phyloP scores from a whole-genome alignment of 2,888 invertebrate genomes.

The Drosophila monieri region DNA sequence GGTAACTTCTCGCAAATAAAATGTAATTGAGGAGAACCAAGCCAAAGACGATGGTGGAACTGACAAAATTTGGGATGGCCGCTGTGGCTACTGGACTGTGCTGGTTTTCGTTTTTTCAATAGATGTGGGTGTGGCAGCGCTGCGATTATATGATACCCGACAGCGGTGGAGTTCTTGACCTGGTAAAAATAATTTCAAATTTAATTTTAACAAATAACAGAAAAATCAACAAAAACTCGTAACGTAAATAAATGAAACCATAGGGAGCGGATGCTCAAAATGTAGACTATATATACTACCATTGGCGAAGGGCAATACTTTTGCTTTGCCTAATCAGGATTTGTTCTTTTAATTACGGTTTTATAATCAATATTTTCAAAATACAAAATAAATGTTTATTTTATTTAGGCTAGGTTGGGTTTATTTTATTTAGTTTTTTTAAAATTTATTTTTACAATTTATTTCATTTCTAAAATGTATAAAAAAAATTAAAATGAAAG shows the following conservation, averaged over 20 bases:
- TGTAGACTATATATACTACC: conserved; percentile 8
- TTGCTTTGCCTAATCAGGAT: too few species aligned
- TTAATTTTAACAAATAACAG: conserved; percentile 69
- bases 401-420: too few species aligned
- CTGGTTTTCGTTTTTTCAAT: conserved; percentile 26
- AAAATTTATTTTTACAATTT: too few species aligned
- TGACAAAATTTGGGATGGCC: conserved; percentile 25
- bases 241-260: conserved; percentile 47
- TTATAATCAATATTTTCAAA: too few species aligned
- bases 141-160: conserved; percentile 36
- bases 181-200: conserved; percentile 69
- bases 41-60: conserved; percentile 40
- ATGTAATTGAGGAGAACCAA: conserved; percentile 66
- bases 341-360: too few species aligned
- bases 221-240: conserved; percentile 67
- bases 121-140: conserved; percentile 16
- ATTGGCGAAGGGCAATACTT: too few species aligned
- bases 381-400: too few species aligned
- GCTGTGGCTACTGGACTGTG: conserved; percentile 4
- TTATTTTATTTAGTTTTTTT: too few species aligned
- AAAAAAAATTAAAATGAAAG: too few species aligned
- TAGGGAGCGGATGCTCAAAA: conserved; percentile 13
- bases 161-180: conserved; percentile 39
- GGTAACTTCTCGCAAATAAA: conserved; percentile 69
- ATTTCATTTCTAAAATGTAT: too few species aligned